Evolutionary conservation across 2,797 vertebrate genomes (phyloP), one percentile per base, ranked within the genome.

Genomic region (Chanos chanos): DNA sequence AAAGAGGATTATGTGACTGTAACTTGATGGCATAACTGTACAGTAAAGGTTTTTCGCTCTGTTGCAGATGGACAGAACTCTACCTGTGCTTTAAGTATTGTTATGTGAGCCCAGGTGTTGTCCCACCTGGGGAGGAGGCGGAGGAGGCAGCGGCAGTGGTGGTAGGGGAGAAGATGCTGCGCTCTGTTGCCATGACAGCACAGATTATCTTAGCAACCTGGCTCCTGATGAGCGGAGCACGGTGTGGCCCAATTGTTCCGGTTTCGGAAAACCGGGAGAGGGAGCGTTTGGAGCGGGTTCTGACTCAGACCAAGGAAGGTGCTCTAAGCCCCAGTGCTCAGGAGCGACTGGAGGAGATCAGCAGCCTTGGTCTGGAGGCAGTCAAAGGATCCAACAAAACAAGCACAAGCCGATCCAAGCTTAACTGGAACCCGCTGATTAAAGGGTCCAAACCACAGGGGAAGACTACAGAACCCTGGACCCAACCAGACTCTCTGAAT

Each of bases 171-270:
- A 92, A 89, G 87, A 92, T 92, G 94, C 89, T 90, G 85, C 88
- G 80, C 85, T 89, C 83, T 77, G 87, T 90, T 89, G 92, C 90
- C 89, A 97, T 96, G 94, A 94, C 93, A 90, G 92, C 88, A 87
- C 92, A 93, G 81, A 90, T 93, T 78, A 81, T 97, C 59, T 88
- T 97, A 72, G 86, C 94, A 85, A 90, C 93, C 65, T 94, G 92
- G 86, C 92, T 93, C 88, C 86, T 96, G 86, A 90, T 93, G 90
- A 81, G 81, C 18, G 77, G 86, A 54, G 76, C 88, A 73, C 85
- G 91, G 72, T 93, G 92, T 83, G 92, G 89, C 77, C 94, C 95
- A 61, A 85, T 94, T 70, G 83, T 89, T 70, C 90, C 91, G 53
- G 71, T 93, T 67, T 90, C 93, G 5, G 49, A 66, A 49, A 62